phyloP scores from a whole-genome alignment of 2,797 vertebrate genomes.

The Necrosyrtes monachus region DNA sequence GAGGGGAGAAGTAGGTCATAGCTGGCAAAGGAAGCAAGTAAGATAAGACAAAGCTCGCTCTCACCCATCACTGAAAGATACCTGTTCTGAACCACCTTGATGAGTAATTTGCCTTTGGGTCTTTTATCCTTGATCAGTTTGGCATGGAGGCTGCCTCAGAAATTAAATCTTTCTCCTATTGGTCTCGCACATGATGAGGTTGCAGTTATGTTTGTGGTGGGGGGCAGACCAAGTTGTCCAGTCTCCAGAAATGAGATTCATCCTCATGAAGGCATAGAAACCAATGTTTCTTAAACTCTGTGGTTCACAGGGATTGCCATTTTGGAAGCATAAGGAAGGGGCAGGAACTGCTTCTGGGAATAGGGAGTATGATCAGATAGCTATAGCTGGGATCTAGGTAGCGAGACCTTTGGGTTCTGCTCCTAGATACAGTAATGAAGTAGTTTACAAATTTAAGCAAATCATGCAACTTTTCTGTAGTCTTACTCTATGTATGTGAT shows the following conservation, averaged over 20 bases:
- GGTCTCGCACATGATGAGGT: neutral
- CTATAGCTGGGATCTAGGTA: neutral
- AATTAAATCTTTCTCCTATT: neutral
- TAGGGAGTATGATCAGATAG: neutral
- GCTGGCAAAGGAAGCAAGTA: conserved; percentile 31
- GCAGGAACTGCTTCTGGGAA: neutral
- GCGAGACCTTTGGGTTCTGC: neutral
- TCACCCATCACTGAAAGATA: neutral
- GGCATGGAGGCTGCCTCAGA: neutral
- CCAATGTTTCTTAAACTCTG: neutral
- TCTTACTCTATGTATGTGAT: neutral
- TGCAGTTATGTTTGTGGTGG: neutral
- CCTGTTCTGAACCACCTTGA: conserved; percentile 11
- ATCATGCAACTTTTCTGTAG: neutral
- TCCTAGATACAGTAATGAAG: neutral
- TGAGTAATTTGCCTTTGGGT: conserved; percentile 23
- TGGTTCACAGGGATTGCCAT: neutral
- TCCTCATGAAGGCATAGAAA: neutral
- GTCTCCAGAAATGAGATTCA: neutral
- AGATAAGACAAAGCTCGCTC: conserved; percentile 12
- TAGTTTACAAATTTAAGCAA: neutral
- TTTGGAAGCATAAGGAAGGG: neutral
- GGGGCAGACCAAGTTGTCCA: neutral
- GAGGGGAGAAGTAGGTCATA: conserved; percentile 36
- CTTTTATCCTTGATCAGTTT: neutral